phyloP scores from a whole-genome alignment of 53 echinoderm and acorn worm genomes.

The Arbacia lixula region DNA sequence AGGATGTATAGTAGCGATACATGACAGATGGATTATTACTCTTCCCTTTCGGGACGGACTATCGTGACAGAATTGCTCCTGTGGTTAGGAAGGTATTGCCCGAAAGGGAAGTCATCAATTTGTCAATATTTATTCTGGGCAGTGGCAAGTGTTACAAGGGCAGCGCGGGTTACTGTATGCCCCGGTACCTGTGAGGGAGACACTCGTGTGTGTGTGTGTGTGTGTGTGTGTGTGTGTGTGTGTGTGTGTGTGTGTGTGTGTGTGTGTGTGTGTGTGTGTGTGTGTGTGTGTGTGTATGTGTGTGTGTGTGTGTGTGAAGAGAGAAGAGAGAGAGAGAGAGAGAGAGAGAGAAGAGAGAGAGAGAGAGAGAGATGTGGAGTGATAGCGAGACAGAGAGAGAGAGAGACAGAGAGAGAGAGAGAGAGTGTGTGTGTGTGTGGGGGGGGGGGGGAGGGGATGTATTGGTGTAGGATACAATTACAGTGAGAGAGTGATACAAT shows the following conservation, averaged over 20 bases:
- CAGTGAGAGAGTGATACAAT: too few relatives aligned
- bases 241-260: background rate
- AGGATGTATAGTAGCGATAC: too few relatives aligned
- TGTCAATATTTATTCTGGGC: constrained; percentile 42
- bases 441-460: background rate
- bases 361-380: background rate
- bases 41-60: background rate
- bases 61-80: constrained; percentile 13
- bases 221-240: background rate
- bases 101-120: constrained; percentile 31
- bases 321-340: background rate
- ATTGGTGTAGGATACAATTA: too few relatives aligned
- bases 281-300: too few relatives aligned
- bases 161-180: too few relatives aligned
- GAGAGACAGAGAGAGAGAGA: constrained; percentile 21
- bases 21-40: background rate
- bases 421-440: background rate
- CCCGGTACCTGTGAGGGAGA: too few relatives aligned
- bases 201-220: background rate
- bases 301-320: background rate
- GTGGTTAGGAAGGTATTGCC: constrained; percentile 17
- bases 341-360: background rate
- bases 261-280: background rate
- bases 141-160: background rate
- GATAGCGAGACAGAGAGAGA: background rate